Base-by-base conservation (phyloP, 2,113 vertebrate genomes). In the Platichthys stellatus region DNA sequence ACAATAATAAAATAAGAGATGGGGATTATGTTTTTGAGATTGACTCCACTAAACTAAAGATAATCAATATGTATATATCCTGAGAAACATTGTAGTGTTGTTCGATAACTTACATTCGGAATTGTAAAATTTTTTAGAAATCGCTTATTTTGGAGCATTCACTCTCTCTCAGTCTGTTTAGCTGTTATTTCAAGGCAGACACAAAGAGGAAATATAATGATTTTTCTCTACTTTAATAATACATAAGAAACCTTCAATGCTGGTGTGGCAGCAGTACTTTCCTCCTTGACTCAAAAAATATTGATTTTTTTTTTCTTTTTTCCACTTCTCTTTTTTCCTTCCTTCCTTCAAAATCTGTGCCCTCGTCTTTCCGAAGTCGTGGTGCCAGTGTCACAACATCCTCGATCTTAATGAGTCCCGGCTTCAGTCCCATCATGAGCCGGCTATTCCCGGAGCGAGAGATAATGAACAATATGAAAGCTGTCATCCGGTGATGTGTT, bases 401-500 rank as follows among this genome's bases (percentile, higher is more conserved):
- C 14, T 53, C 11, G 28, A 21, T 13, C 35, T 40, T 79, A 53
- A 69, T 58, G 18, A 82, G 24, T 31, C 2, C 3, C 12, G 56
- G 57, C 31, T 23, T 59, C 20, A 5, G 47, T 38, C 51, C 12
- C 38, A 58, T 61, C 17, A 53, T 62, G 58, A 72, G 69, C 43
- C 72, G 21, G 40, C 75, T 76, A 73, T 77, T 80, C 82, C 70
- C 35, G 57, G 0, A 31, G 38, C 79, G 71, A 10, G 10, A 66
- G n/a, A 53, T 66, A 72, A 68, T 49, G 45, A 67, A 43, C 58
- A 74, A 56, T 80, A 78, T 78, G 72, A 72, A 63, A 59, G 51
- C 45, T 63, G 74, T 76, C 69, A 63, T 71, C 15, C 24, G 75
- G 9, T 20, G 61, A 56, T 45, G 23, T 65, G 57, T 67, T n/a